Evolutionary conservation across 2,888 invertebrate genomes (phyloP), one percentile per base, ranked within the genome.

Genomic region (Synergus laeviventris): DNA sequence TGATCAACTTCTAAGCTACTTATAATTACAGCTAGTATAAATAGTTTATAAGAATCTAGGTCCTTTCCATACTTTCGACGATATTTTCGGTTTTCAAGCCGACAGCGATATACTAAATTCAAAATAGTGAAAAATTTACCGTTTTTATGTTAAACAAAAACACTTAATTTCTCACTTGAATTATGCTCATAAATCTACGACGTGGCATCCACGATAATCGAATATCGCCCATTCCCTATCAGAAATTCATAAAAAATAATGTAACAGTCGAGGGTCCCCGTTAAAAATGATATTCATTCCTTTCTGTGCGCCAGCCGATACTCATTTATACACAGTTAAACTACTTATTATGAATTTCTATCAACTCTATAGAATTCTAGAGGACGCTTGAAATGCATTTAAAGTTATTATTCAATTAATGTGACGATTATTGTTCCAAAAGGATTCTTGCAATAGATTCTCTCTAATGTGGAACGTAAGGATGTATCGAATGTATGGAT

Each of bases 361-460:
- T 64, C 39, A 59, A 70, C 42, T 39, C 42, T 73, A 62, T 54
- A 64, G 62, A 64, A 61, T 76, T 64, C 76, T 76, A 74, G 75
- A 31, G 45, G 49, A 70, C 31, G 75, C 59, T 82, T 82, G 24
- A 62, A 81, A 79, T 76, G 80, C 81, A 84, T 76, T 81, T 79
- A 78, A 79, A 70, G 70, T 70, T 66, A 42, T 62, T 31, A 7
- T 77, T 79, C 73, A 78, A 78, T 84, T 83, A 84, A 83, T 81
- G 76, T 83, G 78, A 78, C 73, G 24, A 81, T 84, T 83, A 84
- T 86, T 83, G 81, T 83, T 82, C 82, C 79, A 79, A 80, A 82
- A 66, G 60, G 45, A 79, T 80, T 80, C 75, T 79, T 81, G 76
- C 79, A 79, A 80, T 79, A 79, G 62, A 79, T 75, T 76, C 62